A percentile compares a stretch with the other conserved stretches of the same genome.
phyloP scores from a whole-genome alignment of 1,140 invertebrate species.

The Eupristina koningsbergeri region DNA sequence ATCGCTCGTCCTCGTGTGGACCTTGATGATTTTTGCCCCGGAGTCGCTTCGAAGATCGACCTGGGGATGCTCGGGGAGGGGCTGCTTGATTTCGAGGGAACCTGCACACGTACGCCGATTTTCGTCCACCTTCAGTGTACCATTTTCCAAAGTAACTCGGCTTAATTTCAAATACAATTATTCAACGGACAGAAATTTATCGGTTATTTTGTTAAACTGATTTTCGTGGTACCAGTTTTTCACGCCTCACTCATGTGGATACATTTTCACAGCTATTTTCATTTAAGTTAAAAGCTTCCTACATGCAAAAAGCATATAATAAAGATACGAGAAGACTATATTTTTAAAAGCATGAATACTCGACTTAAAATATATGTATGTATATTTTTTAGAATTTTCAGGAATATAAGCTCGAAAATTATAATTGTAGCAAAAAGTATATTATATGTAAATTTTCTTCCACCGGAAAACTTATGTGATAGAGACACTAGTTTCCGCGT shows the following conservation, averaged over 20 bases:
- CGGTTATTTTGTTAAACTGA: background rate
- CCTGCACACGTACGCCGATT: background rate
- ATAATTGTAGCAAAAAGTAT: background rate
- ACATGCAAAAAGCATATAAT: too few species aligned
- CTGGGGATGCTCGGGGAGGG: background rate
- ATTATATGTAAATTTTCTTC: background rate
- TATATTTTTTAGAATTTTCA: too few species aligned
- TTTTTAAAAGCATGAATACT: too few species aligned
- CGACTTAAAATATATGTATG: too few species aligned
- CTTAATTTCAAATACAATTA: background rate
- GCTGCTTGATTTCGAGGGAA: background rate
- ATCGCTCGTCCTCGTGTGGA: background rate
- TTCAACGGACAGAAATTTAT: background rate
- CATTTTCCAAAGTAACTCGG: background rate
- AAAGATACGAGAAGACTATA: too few species aligned
- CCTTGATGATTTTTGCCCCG: background rate
- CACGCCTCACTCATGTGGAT: too few species aligned
- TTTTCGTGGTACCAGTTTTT: background rate
- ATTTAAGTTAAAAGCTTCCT: too few species aligned
- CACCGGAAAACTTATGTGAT: background rate
- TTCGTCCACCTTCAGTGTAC: background rate
- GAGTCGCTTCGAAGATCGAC: background rate
- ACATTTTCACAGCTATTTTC: too few species aligned
- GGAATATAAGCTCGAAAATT: too few species aligned
- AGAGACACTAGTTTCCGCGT: background rate